A percentile compares a stretch with the other conserved stretches of the same genome.
phyloP scores from a whole-genome alignment of 1,140 invertebrate species.

The Planococcus citri region DNA sequence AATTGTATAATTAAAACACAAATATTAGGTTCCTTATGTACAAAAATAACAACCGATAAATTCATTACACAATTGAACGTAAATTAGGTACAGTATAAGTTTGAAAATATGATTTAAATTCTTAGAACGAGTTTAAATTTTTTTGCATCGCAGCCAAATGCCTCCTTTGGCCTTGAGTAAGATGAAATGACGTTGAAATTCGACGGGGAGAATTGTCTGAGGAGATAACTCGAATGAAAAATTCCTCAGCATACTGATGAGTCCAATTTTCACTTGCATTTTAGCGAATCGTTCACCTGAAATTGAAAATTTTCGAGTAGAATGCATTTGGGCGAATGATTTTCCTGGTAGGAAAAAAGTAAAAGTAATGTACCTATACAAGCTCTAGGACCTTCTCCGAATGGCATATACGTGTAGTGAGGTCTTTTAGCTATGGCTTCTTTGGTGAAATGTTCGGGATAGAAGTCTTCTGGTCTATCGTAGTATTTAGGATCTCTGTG shows the following conservation, averaged over 20 bases:
- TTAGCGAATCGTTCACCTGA: slow-evolving; percentile 33
- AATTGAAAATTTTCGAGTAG: slow-evolving; percentile 11
- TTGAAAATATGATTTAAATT: too few relatives aligned
- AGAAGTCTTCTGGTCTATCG: slow-evolving; percentile 42
- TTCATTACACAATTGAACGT: too few relatives aligned
- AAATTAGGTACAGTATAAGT: too few relatives aligned
- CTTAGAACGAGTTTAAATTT: too few relatives aligned
- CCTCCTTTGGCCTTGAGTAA: neutral
- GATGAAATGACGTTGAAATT: neutral
- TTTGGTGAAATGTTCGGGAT: slow-evolving; percentile 38
- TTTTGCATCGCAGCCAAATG: neutral
- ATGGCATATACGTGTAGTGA: slow-evolving; percentile 46
- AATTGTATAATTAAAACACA: too few relatives aligned
- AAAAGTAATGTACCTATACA: slow-evolving; percentile 38
- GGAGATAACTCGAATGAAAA: neutral
- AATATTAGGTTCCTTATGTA: too few relatives aligned
- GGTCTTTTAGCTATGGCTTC: slow-evolving; percentile 33
- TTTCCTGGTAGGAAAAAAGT: neutral
- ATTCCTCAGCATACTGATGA: neutral
- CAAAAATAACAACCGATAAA: too few relatives aligned
- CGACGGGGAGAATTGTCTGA: neutral
- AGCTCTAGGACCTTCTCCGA: slow-evolving; percentile 40
- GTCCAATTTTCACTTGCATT: slow-evolving; percentile 32
- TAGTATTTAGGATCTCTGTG: slow-evolving; percentile 43
- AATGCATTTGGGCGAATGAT: neutral